Evolutionary conservation across 2,113 vertebrate genomes (phyloP).

Genomic region (Solenodon paradoxus): DNA sequence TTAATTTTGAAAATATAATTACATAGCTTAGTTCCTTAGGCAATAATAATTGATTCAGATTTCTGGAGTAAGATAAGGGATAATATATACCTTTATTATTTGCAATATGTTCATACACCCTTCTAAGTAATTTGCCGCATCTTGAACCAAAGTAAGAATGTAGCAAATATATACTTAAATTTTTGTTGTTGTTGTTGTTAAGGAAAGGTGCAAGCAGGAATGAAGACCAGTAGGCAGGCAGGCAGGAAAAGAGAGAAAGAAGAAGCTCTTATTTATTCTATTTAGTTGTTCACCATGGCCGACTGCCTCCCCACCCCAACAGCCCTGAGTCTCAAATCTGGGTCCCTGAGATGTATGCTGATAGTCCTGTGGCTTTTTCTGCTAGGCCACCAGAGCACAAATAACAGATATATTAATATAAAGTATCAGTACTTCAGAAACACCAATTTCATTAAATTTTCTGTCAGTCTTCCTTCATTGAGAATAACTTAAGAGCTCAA

Average conservation of each 20-base stretch:
- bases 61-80: background rate
- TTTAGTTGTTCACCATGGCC: too few relatives aligned
- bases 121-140: background rate
- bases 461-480: background rate
- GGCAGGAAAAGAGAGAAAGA: too few relatives aligned
- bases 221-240: too few relatives aligned
- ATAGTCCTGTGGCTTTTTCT: too few relatives aligned
- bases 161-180: background rate
- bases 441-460: background rate
- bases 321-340: too few relatives aligned
- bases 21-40: background rate
- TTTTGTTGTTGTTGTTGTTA: too few relatives aligned
- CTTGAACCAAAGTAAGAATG: background rate
- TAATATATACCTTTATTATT: background rate
- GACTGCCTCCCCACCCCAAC: too few relatives aligned
- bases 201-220: too few relatives aligned
- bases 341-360: too few relatives aligned
- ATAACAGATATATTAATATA: background rate
- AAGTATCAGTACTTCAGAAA: background rate
- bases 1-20: conserved; percentile 11
- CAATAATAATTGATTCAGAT: background rate
- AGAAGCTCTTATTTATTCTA: too few relatives aligned
- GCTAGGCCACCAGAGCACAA: too few relatives aligned
- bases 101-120: background rate
- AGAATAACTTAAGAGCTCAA: background rate